Base-by-base conservation (phyloP, 1,140 invertebrate species). In the Euglossa dilemma region DNA sequence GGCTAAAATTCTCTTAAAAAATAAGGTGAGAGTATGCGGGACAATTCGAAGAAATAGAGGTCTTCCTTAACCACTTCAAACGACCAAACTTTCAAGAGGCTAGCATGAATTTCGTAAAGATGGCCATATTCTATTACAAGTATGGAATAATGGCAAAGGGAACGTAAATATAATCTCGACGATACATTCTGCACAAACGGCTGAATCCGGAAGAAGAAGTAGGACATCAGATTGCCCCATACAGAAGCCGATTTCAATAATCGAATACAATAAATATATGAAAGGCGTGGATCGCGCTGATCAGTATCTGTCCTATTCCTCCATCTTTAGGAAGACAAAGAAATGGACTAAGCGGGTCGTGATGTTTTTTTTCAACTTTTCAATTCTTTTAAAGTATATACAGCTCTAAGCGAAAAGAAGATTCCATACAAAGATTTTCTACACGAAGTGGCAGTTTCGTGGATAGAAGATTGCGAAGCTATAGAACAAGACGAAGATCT, bases 341-440 rank as follows among this genome's bases (percentile, higher is more conserved):
- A 84, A 84, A 67, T 84, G 69, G 75, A 84, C 75, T 0, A 84
- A 84, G 73, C 69, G 70, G 0, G 47, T 77, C 18, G 75, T 77
- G 47, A 78, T 72, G 69, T 83, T 78, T 23, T 77, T 88, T 0
- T 80, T 87, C 43, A 85, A 89, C 67, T 88, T 77, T 78, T 67
- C 85, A 36, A 45, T 88, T 56, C 61, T 83, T 63, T 76, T n/a
- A n/a, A n/a, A n/a, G n/a, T n/a, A n/a, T n/a, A n/a, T n/a, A n/a
- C n/a, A n/a, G n/a, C n/a, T n/a, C n/a, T n/a, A n/a, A n/a, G n/a
- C n/a, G n/a, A n/a, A n/a, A n/a, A n/a, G n/a, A n/a, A n/a, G n/a
- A n/a, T n/a, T n/a, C n/a, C n/a, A n/a, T n/a, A n/a, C n/a, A n/a
- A n/a, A n/a, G n/a, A n/a, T n/a, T n/a, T n/a, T n/a, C n/a, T n/a